Conservation (phyloP, 2,888 invertebrate species). For the Calliopum simillimum region DNA sequence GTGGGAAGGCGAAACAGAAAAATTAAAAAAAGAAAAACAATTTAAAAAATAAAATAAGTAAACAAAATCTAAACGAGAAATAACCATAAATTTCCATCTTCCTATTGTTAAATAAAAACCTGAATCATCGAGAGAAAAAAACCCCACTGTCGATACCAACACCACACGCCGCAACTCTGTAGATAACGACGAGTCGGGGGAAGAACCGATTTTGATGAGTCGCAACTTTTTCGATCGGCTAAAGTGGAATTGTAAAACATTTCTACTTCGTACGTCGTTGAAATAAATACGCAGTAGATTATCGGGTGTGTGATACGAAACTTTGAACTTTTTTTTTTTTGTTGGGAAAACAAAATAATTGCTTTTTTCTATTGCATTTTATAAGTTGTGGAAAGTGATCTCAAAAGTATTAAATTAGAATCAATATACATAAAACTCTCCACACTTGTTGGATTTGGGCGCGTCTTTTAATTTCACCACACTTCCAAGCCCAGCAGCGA, state of each 20-base stretch:
- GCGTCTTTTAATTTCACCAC: slow-evolving; percentile 15
- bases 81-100: not conserved
- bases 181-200: slow-evolving; percentile 19
- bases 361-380: too few relatives aligned
- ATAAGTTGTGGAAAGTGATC: too few relatives aligned
- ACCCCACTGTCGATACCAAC: not conserved
- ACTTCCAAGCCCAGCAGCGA: slow-evolving; percentile 20
- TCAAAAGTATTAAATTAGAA: too few relatives aligned
- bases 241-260: not conserved
- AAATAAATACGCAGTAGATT: slow-evolving; percentile 19
- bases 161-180: not conserved
- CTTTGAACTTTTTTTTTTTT: too few relatives aligned
- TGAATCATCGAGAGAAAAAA: slow-evolving; percentile 13
- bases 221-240: slow-evolving; percentile 1
- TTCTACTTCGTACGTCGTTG: slow-evolving; percentile 1
- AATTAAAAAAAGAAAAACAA: not conserved
- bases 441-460: too few relatives aligned
- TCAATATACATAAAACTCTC: too few relatives aligned
- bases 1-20: not conserved
- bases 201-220: slow-evolving; percentile 23
- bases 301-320: not conserved
- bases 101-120: not conserved
- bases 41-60: not conserved
- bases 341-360: too few relatives aligned
- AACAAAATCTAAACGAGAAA: not conserved